phyloP scores from a whole-genome alignment of 2,113 vertebrate species.

The Tiliqua scincoides region DNA sequence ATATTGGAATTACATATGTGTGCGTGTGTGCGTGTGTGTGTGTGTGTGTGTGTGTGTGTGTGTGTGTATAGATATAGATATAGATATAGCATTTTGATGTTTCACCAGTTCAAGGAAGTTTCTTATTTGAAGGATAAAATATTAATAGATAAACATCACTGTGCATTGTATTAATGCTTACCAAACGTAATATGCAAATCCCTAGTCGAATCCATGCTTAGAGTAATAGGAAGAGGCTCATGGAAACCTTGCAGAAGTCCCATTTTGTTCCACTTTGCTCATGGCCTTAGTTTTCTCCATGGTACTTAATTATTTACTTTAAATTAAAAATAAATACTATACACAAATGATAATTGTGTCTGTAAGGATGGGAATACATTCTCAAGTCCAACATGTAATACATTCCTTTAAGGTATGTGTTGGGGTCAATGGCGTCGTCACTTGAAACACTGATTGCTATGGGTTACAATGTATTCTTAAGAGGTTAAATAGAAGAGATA shows the following conservation, averaged over 20 bases:
- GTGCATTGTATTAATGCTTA: slow-evolving; percentile 58
- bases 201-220: slow-evolving; percentile 61
- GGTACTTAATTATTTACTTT: slow-evolving; percentile 65
- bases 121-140: slow-evolving; percentile 71
- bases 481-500: not conserved
- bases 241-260: slow-evolving; percentile 60
- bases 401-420: slow-evolving; percentile 9
- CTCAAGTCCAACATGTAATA: slow-evolving; percentile 40
- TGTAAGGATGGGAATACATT: slow-evolving; percentile 50
- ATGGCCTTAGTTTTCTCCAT: slow-evolving; percentile 59
- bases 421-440: slow-evolving; percentile 24
- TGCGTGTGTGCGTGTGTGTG: not conserved
- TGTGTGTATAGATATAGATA: too few relatives aligned
- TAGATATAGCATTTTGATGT: slow-evolving; percentile 74
- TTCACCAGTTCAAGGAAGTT: slow-evolving; percentile 76
- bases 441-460: not conserved
- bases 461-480: not conserved
- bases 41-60: too few relatives aligned
- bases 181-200: slow-evolving; percentile 68
- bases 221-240: slow-evolving; percentile 61
- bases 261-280: slow-evolving; percentile 64
- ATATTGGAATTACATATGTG: too few relatives aligned
- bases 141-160: slow-evolving; percentile 66
- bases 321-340: slow-evolving; percentile 67
- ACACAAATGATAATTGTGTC: slow-evolving; percentile 61